phyloP scores from a whole-genome alignment of 2,113 vertebrate genomes.

The Hippocampus comes region DNA sequence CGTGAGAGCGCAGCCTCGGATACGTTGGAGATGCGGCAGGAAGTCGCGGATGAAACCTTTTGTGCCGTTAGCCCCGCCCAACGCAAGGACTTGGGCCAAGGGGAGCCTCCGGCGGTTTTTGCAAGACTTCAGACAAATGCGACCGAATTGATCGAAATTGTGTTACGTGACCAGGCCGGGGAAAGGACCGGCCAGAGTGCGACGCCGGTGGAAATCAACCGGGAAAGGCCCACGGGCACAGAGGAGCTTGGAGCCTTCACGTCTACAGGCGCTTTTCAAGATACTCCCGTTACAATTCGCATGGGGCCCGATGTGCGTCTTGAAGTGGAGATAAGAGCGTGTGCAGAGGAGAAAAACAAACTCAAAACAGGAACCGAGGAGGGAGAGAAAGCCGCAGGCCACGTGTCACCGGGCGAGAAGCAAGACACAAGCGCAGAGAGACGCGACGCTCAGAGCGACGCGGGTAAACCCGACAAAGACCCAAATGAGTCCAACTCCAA shows the following conservation, averaged over 20 bases:
- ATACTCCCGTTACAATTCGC: neutral
- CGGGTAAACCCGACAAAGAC: neutral
- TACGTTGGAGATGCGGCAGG: neutral
- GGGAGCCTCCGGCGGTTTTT: neutral
- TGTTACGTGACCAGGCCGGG: neutral
- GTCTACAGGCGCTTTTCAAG: neutral
- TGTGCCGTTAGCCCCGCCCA: neutral
- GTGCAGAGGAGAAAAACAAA: neutral
- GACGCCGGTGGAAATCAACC: neutral
- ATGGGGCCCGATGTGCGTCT: neutral
- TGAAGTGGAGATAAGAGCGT: neutral
- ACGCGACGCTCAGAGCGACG: no score
- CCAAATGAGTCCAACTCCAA: neutral
- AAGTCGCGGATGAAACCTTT: neutral
- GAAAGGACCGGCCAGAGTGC: neutral
- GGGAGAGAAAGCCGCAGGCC: neutral
- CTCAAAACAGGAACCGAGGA: neutral
- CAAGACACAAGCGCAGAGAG: neutral
- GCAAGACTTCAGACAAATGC: neutral
- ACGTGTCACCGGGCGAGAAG: neutral
- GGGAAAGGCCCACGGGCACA: neutral
- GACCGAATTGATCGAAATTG: neutral
- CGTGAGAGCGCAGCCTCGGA: neutral
- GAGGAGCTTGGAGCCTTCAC: no score
- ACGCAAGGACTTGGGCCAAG: neutral